A percentile compares a stretch with the other conserved stretches of the same genome.
These are phyloP conservation scores for Acanthurus lineatus DNA, from an alignment of 2,797 vertebrate genomes.

Conservation along the genomic window DNA sequence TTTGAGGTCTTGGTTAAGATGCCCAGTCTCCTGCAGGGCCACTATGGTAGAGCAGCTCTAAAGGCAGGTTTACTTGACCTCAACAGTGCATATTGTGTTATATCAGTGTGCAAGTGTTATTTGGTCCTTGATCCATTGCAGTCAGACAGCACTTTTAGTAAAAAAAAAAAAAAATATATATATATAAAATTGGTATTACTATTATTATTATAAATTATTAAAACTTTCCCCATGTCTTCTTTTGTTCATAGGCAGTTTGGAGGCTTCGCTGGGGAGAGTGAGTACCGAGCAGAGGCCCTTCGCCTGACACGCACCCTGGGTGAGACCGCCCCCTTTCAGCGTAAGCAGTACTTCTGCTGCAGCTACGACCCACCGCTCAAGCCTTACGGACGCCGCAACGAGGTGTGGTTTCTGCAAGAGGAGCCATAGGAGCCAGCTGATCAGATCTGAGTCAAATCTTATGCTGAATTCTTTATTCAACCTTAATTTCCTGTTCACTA, in stretches of 20 bases:
- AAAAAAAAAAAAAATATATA: background rate
- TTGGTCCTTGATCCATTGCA: background rate
- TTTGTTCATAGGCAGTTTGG: conserved; percentile 88
- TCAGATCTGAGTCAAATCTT: conserved; percentile 1
- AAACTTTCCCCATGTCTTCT: no score
- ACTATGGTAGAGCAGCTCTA: background rate
- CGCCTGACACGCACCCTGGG: conserved; percentile 89
- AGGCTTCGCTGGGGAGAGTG: conserved; percentile 90
- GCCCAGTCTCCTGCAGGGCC: background rate
- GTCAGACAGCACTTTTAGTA: background rate
- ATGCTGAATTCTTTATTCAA: conserved; percentile 15
- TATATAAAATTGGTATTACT: no score
- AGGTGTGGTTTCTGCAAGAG: conserved; percentile 93
- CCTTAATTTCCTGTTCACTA: no score
- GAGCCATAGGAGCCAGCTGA: conserved; percentile 69
- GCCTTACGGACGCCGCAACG: conserved; percentile 91
- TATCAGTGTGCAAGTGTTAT: background rate
- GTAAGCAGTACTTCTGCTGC: conserved; percentile 91
- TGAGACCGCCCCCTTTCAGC: conserved; percentile 85
- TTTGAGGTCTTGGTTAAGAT: background rate
- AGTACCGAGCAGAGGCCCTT: conserved; percentile 87
- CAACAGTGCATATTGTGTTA: background rate
- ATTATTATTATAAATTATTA: background rate
- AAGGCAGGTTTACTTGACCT: background rate
- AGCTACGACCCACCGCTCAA: conserved; percentile 93